Conservation (phyloP, 2,888 invertebrate genomes). For the Amphipoea lucens region DNA sequence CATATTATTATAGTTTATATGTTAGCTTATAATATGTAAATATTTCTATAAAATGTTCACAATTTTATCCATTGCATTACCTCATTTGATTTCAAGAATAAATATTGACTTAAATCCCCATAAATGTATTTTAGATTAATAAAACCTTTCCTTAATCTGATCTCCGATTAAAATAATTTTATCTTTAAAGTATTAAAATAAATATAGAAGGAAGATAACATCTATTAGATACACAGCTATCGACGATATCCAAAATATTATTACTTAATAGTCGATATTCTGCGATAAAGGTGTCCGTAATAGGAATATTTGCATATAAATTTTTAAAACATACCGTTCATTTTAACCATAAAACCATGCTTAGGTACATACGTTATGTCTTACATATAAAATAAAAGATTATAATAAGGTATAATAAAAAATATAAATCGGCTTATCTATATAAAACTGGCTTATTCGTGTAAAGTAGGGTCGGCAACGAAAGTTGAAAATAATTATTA, state of each 20-base stretch:
- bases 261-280: conserved; percentile 73
- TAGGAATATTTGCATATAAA: conserved; percentile 77
- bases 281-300: conserved; percentile 71
- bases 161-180: conserved; percentile 43
- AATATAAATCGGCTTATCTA: conserved; percentile 90
- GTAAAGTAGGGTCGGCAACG: conserved; percentile 79
- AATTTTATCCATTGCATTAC: too few relatives aligned
- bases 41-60: too few relatives aligned
- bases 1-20: too few relatives aligned
- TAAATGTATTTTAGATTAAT: conserved; percentile 6
- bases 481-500: conserved; percentile 32
- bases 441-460: conserved; percentile 88
- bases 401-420: conserved; percentile 86
- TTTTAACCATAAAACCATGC: conserved; percentile 80
- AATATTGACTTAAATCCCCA: conserved; percentile 11
- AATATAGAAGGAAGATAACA: conserved; percentile 69
- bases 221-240: conserved; percentile 62
- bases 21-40: too few relatives aligned
- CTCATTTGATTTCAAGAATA: too few relatives aligned
- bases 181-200: conserved; percentile 59
- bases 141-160: conserved; percentile 41
- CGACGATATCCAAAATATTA: conserved; percentile 72
- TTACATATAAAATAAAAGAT: conserved; percentile 83
- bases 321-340: conserved; percentile 76
- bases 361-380: conserved; percentile 78